Conservation (phyloP, 2,888 invertebrate genomes). For the Campaea margaritaria region DNA sequence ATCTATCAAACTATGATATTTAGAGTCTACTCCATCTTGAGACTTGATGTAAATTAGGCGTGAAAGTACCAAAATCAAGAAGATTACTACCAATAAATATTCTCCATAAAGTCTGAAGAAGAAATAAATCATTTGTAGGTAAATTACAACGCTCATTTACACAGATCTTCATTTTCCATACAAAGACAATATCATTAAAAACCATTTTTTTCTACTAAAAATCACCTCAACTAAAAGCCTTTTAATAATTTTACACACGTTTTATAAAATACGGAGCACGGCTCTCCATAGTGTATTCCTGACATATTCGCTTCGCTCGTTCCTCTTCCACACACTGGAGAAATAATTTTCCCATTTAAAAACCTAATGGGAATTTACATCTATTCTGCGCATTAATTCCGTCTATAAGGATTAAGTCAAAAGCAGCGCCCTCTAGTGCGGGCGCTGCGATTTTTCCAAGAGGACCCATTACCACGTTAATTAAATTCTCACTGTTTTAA, state of each 20-base stretch:
- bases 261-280: slow-evolving; percentile 1
- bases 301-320: slow-evolving; percentile 17
- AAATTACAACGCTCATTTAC: too few relatives aligned
- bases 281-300: neutral
- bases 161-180: too few relatives aligned
- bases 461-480: slow-evolving; percentile 79
- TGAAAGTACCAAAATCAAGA: too few relatives aligned
- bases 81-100: too few relatives aligned
- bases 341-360: slow-evolving; percentile 48
- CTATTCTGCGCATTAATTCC: slow-evolving; percentile 56
- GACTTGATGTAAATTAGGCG: too few relatives aligned
- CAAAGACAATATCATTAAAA: too few relatives aligned
- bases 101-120: too few relatives aligned
- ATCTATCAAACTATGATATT: too few relatives aligned
- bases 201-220: too few relatives aligned
- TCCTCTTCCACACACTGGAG: slow-evolving; percentile 28
- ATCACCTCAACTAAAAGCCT: neutral
- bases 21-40: too few relatives aligned
- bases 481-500: slow-evolving; percentile 81
- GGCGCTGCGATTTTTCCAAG: slow-evolving; percentile 71
- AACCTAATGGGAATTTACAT: slow-evolving; percentile 48
- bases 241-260: neutral
- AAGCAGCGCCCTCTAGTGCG: slow-evolving; percentile 58
- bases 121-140: too few relatives aligned
- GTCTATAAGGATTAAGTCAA: slow-evolving; percentile 64